phyloP scores from a whole-genome alignment of 2,797 vertebrate genomes.

The Hemibagrus guttatus region DNA sequence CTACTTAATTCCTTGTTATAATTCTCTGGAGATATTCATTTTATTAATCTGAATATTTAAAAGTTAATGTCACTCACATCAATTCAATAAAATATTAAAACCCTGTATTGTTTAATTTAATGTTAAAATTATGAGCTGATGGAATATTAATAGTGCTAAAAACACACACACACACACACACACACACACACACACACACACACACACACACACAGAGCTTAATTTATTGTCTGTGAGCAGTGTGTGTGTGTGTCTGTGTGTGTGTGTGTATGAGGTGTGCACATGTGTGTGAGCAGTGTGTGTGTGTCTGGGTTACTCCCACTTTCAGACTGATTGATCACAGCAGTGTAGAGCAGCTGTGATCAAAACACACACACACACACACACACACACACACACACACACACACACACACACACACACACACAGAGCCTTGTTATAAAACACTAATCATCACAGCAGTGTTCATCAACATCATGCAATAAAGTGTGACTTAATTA shows the following conservation, averaged over 20 bases:
- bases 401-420: constrained; percentile 2
- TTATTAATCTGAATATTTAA: no score
- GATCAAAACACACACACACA: not conserved
- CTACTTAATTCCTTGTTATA: not conserved
- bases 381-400: no score
- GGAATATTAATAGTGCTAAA: no score
- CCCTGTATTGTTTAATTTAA: no score
- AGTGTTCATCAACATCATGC: not conserved
- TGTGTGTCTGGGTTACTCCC: not conserved
- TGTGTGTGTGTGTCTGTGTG: not conserved
- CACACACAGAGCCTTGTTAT: not conserved
- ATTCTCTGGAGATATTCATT: not conserved
- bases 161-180: no score
- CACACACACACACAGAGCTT: no score
- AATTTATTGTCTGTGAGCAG: no score
- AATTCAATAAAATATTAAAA: no score
- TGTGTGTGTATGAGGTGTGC: no score
- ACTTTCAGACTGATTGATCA: constrained; percentile 1
- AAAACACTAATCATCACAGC: constrained; percentile 1
- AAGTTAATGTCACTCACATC: no score
- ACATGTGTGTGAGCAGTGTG: no score
- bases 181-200: not conserved
- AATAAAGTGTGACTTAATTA: constrained; percentile 19
- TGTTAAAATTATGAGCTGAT: no score
- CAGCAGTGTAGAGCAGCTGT: not conserved